Evolutionary conservation across 2,888 invertebrate species (phyloP), one percentile per base, ranked within the genome.

Genomic region (Chydorus sphaericus): DNA sequence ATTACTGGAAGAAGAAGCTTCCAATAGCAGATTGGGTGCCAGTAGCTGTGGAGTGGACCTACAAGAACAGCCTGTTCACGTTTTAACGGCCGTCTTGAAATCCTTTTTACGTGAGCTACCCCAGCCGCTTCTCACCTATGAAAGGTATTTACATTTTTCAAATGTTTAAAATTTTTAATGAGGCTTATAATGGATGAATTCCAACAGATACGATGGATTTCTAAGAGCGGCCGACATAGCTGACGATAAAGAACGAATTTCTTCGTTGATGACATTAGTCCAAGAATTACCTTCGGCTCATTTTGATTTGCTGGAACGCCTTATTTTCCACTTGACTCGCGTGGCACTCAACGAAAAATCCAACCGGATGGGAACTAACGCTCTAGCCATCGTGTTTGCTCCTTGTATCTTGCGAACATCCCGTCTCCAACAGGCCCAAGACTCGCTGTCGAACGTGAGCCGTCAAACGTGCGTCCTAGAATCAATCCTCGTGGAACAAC

Each of bases 181-280:
- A n/a, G n/a, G n/a, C n/a, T n/a, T n/a, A n/a, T n/a, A n/a, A n/a
- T n/a, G n/a, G n/a, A n/a, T n/a, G n/a, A n/a, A n/a, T n/a, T n/a
- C n/a, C n/a, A n/a, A n/a, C n/a, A n/a, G n/a, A n/a, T 94, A 93
- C 70, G 92, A 93, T 70, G 92, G 93, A 72, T 91, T 93, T 70
- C 78, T 94, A 59, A 81, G 88, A 61, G 90, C 90, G 44, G 83
- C 91, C 4, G 86, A 87, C 70, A 78, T 91, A 62, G 79, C 82
- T 11, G 87, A 90, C 69, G 79, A 80, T 20, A 81, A 77, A 62
- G 92, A 92, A 68, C 75, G 88, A 60, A 80, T 90, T 10, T 82
- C 85, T 38, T 88, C 88, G 33, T 75, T 92, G 61, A 88, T 88
- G 68, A 82, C 85, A 48, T 85, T 91, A 65, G 73, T 93, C 62